These are phyloP conservation scores for Camponotus pennsylvanicus DNA, from an alignment of 1,140 invertebrate species.

Conservation along the genomic window DNA sequence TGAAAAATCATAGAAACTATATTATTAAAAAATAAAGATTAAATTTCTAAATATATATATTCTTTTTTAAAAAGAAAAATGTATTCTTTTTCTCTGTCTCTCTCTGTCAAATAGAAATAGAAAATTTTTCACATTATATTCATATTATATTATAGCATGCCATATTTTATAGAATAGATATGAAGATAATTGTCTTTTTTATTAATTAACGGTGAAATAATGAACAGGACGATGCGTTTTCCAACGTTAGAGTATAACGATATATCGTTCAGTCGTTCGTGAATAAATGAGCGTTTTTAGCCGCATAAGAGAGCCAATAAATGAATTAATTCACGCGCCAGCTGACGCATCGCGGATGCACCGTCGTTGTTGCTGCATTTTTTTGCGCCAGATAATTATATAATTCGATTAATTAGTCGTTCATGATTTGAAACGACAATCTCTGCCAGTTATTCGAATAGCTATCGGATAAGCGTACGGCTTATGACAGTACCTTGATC, in stretches of 20 bases:
- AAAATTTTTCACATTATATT: no score
- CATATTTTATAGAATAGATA: background rate
- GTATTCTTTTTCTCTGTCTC: background rate
- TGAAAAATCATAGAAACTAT: background rate
- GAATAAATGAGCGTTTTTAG: background rate
- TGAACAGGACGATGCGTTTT: background rate
- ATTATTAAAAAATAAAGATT: background rate
- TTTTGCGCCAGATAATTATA: no score
- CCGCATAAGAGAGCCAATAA: background rate
- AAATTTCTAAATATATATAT: background rate
- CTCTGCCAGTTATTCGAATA: background rate
- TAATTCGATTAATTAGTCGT: no score
- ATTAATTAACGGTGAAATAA: background rate
- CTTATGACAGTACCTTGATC: background rate
- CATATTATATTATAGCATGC: background rate
- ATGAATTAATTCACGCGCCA: background rate
- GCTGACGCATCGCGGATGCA: background rate
- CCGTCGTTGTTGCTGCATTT: no score
- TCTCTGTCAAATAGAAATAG: no score
- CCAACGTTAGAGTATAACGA: background rate
- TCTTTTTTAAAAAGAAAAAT: background rate
- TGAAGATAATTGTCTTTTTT: background rate
- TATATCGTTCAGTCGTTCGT: background rate
- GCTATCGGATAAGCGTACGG: background rate
- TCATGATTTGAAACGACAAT: no score